Base-by-base conservation (phyloP, 2,888 invertebrate species). In the Horisme vitalbata region DNA sequence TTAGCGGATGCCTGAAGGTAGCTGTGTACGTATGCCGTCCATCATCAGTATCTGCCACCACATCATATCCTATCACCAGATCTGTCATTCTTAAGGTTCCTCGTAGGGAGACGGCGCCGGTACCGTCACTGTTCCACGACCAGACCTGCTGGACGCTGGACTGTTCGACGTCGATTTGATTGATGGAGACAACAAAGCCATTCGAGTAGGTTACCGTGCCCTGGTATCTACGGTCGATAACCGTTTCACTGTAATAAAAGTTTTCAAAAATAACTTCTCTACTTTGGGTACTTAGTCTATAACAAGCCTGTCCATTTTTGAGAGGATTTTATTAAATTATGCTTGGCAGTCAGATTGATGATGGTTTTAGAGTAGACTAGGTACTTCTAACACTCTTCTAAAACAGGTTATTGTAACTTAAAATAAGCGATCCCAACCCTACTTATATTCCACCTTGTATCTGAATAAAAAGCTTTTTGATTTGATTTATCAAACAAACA, bases 101-200 rank as follows among this genome's bases (percentile, higher is more conserved):
- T 26, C 52, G 59, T 0, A 79, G 48, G 1, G 66, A 46, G 0
- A 76, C 76, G 0, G 43, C 57, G 0, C 76, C 71, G 0, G 56
- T 53, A 1, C 54, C 45, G 0, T 58, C 48, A 2, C 11, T 43
- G 18, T 66, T 61, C 45, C 57, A 60, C 0, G 48, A 9, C 84
- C 84, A 86, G 0, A 60, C 33, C 57, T 82, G 81, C 15, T 68
- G 65, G 0, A 85, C 63, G 0, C 69, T 61, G 1, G n/a, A 2
- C 3, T 63, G 52, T 0, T 63, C 9, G 1, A 84, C 60, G 45
- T 79, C 79, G 1, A 84, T 23, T 2, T 52, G 55, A 36, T 75
- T 74, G 33, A 84, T 70, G 1, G 81, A 67, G 1, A 65, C 54
- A 0, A 82, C 57, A 35, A 85, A 85, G 0, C 83, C 83, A n/a